Percentiles rank a stretch among this genome's conserved stretches.
Conservation (phyloP, 1,140 invertebrate species). For the Hypothenemus hampei region DNA sequence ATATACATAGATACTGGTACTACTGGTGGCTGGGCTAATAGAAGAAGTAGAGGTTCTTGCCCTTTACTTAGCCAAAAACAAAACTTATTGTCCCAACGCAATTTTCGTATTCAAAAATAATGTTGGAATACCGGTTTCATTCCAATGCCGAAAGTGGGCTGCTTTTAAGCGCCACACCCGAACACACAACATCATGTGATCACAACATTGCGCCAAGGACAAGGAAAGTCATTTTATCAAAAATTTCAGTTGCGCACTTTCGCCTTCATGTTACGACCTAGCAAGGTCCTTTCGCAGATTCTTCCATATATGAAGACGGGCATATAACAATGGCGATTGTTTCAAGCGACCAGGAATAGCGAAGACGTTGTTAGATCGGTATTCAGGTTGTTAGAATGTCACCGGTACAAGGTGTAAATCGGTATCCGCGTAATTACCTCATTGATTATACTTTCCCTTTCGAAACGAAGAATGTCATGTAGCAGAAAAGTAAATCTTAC, state of each 20-base stretch:
- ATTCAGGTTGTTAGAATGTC: conserved; percentile 28
- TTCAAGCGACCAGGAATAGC: too few relatives aligned
- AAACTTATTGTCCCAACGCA: too few relatives aligned
- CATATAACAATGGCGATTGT: too few relatives aligned
- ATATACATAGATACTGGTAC: too few relatives aligned
- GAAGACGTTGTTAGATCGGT: conserved; percentile 22
- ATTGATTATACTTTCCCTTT: conserved; percentile 28
- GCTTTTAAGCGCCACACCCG: conserved; percentile 22
- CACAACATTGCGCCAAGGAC: conserved; percentile 38
- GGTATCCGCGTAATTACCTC: conserved; percentile 10
- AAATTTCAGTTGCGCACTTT: conserved; percentile 35
- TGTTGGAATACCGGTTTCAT: conserved; percentile 13
- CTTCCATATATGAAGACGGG: too few relatives aligned
- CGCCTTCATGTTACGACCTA: conserved; percentile 34
- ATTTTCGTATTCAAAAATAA: too few relatives aligned
- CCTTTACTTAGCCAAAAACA: too few relatives aligned
- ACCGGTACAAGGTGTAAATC: conserved; percentile 23
- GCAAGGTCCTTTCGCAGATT: conserved; percentile 31
- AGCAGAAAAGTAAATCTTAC: conserved; percentile 54
- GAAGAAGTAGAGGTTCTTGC: too few relatives aligned
- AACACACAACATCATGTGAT: too few relatives aligned
- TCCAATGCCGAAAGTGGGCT: conserved; percentile 37
- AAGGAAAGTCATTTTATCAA: conserved; percentile 41
- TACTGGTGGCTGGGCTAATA: too few relatives aligned
- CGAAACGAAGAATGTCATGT: conserved; percentile 11